phyloP scores from a whole-genome alignment of 2,113 vertebrate species.

The Ceyx melanurus region DNA sequence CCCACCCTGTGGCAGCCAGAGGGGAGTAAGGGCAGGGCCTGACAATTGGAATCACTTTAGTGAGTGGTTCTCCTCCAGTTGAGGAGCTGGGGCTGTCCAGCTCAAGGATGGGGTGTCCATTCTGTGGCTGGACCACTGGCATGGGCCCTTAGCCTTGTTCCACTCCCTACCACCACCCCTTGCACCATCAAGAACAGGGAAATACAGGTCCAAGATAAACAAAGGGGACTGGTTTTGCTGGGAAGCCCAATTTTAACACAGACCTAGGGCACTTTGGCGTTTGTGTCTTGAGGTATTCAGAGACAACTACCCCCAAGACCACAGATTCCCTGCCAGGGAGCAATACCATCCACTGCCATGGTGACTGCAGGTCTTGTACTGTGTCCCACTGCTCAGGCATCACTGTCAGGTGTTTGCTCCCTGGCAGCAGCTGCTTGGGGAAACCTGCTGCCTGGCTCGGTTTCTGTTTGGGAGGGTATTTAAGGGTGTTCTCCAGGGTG shows the following conservation, averaged over 20 bases:
- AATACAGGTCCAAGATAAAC: not conserved
- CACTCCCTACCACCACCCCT: not conserved
- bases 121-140: fast-evolving
- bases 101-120: not conserved
- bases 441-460: not conserved
- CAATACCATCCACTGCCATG: not conserved
- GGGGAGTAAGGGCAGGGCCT: not conserved
- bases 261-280: fast-evolving
- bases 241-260: not conserved
- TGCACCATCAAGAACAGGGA: fast-evolving
- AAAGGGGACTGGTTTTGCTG: not conserved
- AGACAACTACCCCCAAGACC: not conserved
- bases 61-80: not conserved
- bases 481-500: conserved; percentile 57
- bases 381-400: fast-evolving
- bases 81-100: not conserved
- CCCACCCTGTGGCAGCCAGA: not conserved
- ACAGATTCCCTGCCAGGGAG: not conserved
- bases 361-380: not conserved
- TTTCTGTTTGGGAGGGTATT: conserved; percentile 68
- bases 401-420: not conserved
- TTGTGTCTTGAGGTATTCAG: fast-evolving
- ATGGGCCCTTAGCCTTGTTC: not conserved
- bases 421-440: not conserved
- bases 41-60: not conserved